phyloP scores from a whole-genome alignment of 2,888 invertebrate genomes.

The Lasioglossum calceatum region DNA sequence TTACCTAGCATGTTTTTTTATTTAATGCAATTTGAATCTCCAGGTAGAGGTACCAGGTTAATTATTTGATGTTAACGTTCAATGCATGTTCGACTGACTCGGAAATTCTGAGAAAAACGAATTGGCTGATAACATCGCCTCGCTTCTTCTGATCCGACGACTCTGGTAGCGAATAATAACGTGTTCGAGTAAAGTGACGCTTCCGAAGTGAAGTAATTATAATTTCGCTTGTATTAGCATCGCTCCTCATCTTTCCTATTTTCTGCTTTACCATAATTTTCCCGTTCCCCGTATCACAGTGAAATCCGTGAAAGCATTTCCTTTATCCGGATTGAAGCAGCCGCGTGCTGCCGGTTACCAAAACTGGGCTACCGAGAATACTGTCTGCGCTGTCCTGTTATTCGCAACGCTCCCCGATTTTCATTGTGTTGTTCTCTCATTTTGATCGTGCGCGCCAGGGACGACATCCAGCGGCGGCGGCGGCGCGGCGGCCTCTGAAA shows the following conservation, averaged over 20 bases:
- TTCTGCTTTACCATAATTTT: not conserved
- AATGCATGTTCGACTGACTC: too few species aligned
- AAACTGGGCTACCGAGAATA: conserved; percentile 14
- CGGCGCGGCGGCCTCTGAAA: conserved; percentile 42
- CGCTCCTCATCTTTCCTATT: not conserved
- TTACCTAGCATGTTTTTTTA: too few species aligned
- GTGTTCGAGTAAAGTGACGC: not conserved
- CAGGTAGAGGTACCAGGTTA: too few species aligned
- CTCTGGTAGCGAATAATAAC: not conserved
- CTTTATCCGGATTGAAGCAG: not conserved
- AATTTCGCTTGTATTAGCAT: not conserved
- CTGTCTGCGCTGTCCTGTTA: not conserved
- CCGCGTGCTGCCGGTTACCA: not conserved
- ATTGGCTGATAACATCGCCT: not conserved
- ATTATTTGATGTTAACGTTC: not conserved
- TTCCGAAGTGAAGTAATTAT: not conserved
- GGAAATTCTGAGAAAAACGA: not conserved
- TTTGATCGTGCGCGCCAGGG: conserved; percentile 11
- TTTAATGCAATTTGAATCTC: too few species aligned
- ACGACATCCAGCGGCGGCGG: conserved; percentile 25
- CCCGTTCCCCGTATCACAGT: not conserved
- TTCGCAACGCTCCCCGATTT: conserved; percentile 12
- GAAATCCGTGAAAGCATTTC: not conserved
- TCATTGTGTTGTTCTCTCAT: conserved; percentile 41
- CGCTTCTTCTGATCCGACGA: too few species aligned